A percentile compares a stretch with the other conserved stretches of the same genome.
Conservation (phyloP, 1,140 invertebrate species). For the Monochamus saltuarius region DNA sequence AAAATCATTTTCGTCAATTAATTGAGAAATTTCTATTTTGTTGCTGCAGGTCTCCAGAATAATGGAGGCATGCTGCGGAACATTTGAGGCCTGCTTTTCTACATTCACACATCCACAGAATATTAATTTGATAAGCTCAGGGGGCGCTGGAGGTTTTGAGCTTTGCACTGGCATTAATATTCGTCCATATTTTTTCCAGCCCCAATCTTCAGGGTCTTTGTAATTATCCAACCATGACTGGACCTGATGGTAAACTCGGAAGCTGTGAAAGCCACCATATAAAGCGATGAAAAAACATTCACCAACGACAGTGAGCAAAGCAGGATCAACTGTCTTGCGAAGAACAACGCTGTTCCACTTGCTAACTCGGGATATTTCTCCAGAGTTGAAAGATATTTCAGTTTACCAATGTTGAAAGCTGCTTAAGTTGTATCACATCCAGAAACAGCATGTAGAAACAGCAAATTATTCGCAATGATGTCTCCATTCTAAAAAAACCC, state of each 20-base stretch:
- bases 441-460: conserved; percentile 19
- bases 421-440: conserved; percentile 18
- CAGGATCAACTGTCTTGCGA: conserved; percentile 9
- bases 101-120: too few species aligned
- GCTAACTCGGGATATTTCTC: conserved; percentile 12
- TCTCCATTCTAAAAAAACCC: conserved; percentile 13
- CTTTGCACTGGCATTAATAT: not conserved
- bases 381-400: conserved; percentile 1
- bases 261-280: conserved; percentile 4
- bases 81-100: too few species aligned
- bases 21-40: too few species aligned
- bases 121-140: not conserved
- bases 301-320: conserved; percentile 14
- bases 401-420: conserved; percentile 7
- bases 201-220: not conserved
- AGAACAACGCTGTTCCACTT: conserved; percentile 5
- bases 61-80: too few species aligned
- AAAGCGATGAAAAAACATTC: conserved; percentile 18
- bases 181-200: not conserved
- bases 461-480: not conserved
- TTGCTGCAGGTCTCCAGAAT: too few species aligned
- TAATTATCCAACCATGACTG: too few species aligned
- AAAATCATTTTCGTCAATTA: too few species aligned
- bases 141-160: not conserved
- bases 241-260: conserved; percentile 1